A percentile compares a stretch with the other conserved stretches of the same genome.
phyloP scores from a whole-genome alignment of 2,113 vertebrate species.

The Varanus salvator region DNA sequence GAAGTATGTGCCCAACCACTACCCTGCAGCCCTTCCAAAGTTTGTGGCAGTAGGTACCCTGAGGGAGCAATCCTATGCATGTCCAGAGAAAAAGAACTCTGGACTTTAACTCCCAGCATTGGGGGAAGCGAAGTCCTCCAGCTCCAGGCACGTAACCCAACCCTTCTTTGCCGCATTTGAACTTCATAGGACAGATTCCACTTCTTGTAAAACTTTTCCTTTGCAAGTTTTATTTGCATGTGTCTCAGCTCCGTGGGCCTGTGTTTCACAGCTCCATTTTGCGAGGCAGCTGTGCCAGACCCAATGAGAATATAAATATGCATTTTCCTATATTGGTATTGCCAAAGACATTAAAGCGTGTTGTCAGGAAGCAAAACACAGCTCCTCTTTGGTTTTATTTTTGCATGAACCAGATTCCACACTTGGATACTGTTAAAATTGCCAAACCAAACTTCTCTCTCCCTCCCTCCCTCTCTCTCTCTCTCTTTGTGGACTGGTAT shows the following conservation, averaged over 20 bases:
- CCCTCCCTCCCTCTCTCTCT: not conserved
- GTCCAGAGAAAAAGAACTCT: too few relatives aligned
- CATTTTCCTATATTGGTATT: slow-evolving; percentile 21
- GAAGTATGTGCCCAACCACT: too few relatives aligned
- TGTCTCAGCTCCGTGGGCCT: not conserved
- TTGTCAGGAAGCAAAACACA: rapidly evolving
- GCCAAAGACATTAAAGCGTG: not conserved
- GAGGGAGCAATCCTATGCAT: too few relatives aligned
- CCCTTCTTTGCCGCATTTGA: not conserved
- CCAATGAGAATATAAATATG: slow-evolving; percentile 40
- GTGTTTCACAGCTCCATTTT: not conserved
- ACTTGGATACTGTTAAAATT: not conserved
- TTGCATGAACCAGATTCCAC: not conserved
- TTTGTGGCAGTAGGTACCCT: too few relatives aligned
- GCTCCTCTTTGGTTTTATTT: slow-evolving; percentile 31
- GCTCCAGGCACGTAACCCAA: too few relatives aligned
- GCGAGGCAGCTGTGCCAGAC: slow-evolving; percentile 35
- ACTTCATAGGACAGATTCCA: slow-evolving; percentile 2
- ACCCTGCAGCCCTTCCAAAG: too few relatives aligned
- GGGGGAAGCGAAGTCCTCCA: too few relatives aligned
- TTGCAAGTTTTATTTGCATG: not conserved
- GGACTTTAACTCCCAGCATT: too few relatives aligned
- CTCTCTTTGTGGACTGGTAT: not conserved
- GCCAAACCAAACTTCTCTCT: not conserved
- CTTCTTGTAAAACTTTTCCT: slow-evolving; percentile 21